A percentile compares a stretch with the other conserved stretches of the same genome.
These are phyloP conservation scores for Procavia capensis DNA, from an alignment of 2,113 vertebrate species.

Conservation along the genomic window DNA sequence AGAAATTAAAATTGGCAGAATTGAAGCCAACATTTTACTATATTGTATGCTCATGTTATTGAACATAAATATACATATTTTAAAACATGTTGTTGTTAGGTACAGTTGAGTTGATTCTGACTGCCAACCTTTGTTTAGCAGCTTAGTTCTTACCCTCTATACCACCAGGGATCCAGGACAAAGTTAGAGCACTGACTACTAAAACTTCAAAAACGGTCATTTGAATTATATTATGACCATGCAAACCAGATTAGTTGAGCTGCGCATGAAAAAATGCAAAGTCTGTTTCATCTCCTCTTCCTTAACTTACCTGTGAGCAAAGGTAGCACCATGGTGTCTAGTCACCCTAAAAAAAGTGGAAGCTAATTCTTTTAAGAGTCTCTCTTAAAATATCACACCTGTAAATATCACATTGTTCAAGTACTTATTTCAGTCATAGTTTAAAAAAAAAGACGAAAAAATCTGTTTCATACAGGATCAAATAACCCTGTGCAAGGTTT, in stretches of 20 bases:
- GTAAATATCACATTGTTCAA: neutral
- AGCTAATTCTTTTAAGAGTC: neutral
- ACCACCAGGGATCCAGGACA: neutral
- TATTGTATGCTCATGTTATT: neutral
- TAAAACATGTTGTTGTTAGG: neutral
- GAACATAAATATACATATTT: neutral
- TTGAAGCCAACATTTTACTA: neutral
- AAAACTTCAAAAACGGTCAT: neutral
- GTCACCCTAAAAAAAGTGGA: neutral
- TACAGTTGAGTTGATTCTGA: neutral
- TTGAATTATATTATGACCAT: neutral
- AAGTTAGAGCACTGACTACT: neutral
- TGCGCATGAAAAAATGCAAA: constrained; percentile 27
- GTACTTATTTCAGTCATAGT: neutral
- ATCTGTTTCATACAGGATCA: neutral
- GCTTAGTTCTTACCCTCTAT: too few relatives aligned
- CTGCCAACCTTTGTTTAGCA: neutral
- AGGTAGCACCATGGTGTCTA: neutral
- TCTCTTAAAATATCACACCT: neutral
- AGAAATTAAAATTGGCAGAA: constrained; percentile 1
- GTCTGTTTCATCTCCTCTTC: neutral
- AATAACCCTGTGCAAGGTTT: neutral
- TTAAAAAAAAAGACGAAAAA: neutral
- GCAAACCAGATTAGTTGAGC: neutral
- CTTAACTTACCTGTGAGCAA: neutral